Conservation (phyloP, 1,140 invertebrate genomes). For the Varroa destructor region DNA sequence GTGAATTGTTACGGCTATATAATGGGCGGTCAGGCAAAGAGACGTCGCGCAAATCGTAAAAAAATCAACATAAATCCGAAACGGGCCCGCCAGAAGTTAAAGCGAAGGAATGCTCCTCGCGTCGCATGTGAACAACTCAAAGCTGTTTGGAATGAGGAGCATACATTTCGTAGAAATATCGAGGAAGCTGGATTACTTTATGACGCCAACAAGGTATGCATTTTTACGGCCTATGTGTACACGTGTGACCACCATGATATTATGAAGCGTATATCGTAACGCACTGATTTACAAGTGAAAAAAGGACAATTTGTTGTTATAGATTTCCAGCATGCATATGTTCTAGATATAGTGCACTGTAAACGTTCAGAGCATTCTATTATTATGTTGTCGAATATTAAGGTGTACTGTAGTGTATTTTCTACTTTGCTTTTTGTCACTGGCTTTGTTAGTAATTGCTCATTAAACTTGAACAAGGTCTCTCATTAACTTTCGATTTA, state of each 20-base stretch:
- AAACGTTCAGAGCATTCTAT: too few species aligned
- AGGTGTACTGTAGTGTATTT: neutral
- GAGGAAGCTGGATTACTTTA: neutral
- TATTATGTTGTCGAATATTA: too few species aligned
- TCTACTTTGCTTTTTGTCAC: neutral
- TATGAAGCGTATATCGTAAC: too few species aligned
- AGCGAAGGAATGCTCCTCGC: neutral
- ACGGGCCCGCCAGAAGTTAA: neutral
- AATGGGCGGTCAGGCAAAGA: neutral
- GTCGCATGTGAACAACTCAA: slow-evolving; percentile 3
- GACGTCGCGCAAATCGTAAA: neutral
- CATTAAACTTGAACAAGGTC: too few species aligned
- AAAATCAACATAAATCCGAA: slow-evolving; percentile 10
- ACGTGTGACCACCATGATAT: too few species aligned
- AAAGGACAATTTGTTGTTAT: too few species aligned
- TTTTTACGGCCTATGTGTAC: neutral
- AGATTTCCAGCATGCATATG: too few species aligned
- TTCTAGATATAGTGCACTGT: too few species aligned
- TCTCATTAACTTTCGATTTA: too few species aligned
- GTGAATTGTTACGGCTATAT: neutral
- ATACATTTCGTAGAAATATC: slow-evolving; percentile 8
- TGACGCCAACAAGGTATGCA: slow-evolving; percentile 12
- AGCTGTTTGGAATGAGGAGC: slow-evolving; percentile 1
- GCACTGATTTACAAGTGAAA: too few species aligned
- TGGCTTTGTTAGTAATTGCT: too few species aligned